Conservation (phyloP, 92 coral and sea anemone species). For the Porites lobata region DNA sequence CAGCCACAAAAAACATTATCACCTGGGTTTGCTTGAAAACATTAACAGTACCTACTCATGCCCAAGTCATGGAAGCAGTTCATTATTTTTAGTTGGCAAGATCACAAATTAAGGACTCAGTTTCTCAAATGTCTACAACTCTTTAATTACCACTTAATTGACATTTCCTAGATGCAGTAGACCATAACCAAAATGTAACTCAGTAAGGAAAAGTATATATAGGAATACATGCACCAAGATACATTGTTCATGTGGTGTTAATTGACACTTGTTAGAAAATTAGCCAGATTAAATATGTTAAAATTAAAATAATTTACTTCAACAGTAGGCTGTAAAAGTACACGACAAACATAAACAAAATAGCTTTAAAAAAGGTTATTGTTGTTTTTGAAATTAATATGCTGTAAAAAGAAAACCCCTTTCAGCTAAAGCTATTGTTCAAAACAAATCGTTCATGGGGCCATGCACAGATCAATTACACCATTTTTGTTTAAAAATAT, state of each 20-base stretch:
- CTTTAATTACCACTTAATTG: neutral
- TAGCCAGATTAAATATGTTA: no score
- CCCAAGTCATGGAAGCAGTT: no score
- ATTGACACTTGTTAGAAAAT: no score
- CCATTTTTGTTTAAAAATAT: neutral
- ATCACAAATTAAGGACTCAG: neutral
- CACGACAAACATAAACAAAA: no score
- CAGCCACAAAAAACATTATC: no score
- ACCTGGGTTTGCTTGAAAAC: no score
- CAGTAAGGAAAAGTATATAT: neutral
- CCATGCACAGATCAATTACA: conserved; percentile 2
- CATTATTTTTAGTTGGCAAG: neutral
- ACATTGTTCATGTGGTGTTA: no score
- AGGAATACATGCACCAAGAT: no score
- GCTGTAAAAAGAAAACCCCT: neutral
- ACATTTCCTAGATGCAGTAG: neutral
- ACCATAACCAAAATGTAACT: neutral
- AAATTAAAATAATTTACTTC: no score
- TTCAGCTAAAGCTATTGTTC: neutral
- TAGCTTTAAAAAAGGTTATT: neutral
- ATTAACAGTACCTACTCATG: no score
- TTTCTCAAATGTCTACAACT: neutral
- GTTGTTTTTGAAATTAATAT: neutral
- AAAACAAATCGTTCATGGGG: neutral
- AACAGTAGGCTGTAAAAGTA: no score